Evolutionary conservation across 2,888 invertebrate genomes (phyloP).

Genomic region (Schizaphis graminum): DNA sequence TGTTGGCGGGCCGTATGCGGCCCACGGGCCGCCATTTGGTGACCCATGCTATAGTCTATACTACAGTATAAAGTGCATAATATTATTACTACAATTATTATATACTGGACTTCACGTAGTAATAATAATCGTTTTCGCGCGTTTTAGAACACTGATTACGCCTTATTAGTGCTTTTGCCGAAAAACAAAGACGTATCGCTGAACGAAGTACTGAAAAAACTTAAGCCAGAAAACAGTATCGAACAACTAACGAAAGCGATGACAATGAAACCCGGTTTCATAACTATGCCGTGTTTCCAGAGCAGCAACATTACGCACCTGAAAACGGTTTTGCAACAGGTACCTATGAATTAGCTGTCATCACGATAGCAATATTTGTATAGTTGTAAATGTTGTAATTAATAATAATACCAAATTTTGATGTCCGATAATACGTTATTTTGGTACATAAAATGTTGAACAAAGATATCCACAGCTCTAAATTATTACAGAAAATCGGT

Average conservation of each 20-base stretch:
- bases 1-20: too few species aligned
- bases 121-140: not conserved
- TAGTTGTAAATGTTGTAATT: not conserved
- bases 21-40: too few species aligned
- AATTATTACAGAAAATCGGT: too few species aligned
- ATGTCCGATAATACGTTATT: too few species aligned
- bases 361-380: not conserved
- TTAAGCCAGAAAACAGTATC: not conserved
- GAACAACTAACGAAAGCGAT: slow-evolving; percentile 8
- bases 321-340: slow-evolving; percentile 50
- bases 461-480: too few species aligned
- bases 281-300: slow-evolving; percentile 59
- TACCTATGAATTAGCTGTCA: not conserved
- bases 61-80: too few species aligned
- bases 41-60: too few species aligned
- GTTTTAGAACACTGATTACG: slow-evolving; percentile 55
- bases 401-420: not conserved
- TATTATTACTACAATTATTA: not conserved
- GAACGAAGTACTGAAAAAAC: slow-evolving; percentile 10
- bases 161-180: slow-evolving; percentile 36
- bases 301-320: slow-evolving; percentile 33
- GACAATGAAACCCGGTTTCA: slow-evolving; percentile 38
- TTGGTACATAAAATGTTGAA: too few species aligned
- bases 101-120: not conserved
- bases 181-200: not conserved